Percentiles rank a stretch among this genome's conserved stretches.
Evolutionary conservation across 2,888 invertebrate species (phyloP).

Genomic region (Crematogaster levior): DNA sequence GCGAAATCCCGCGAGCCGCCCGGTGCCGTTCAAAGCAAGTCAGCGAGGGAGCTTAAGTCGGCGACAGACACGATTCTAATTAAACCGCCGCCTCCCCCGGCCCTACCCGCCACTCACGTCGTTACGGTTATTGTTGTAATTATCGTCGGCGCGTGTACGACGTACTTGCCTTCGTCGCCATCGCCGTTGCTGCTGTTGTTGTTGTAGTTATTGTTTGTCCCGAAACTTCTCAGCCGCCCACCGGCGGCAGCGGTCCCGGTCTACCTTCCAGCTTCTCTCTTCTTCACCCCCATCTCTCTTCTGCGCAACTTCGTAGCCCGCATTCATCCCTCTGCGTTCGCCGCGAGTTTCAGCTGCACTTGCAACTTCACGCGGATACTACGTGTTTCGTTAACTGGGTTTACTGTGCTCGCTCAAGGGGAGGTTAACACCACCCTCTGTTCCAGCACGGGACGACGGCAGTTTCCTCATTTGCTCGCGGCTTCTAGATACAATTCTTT

Average conservation of each 20-base stretch:
- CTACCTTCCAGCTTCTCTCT: constrained; percentile 12
- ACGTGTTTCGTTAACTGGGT: constrained; percentile 73
- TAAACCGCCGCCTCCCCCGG: constrained; percentile 71
- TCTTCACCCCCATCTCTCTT: neutral
- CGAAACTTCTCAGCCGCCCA: constrained; percentile 71
- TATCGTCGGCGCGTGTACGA: constrained; percentile 77
- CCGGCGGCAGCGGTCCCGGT: constrained; percentile 17
- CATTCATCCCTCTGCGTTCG: constrained; percentile 58
- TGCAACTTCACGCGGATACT: constrained; percentile 61
- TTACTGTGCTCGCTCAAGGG: constrained; percentile 52
- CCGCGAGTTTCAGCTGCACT: constrained; percentile 67
- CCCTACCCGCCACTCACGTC: constrained; percentile 58
- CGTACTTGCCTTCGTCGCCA: constrained; percentile 61
- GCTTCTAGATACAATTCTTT: constrained; percentile 15
- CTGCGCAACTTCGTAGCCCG: constrained; percentile 5
- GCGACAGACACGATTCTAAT: constrained; percentile 80
- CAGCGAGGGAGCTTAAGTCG: constrained; percentile 70
- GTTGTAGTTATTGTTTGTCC: constrained; percentile 72
- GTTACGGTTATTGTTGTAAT: constrained; percentile 81
- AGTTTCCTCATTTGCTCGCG: neutral
- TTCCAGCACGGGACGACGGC: constrained; percentile 46
- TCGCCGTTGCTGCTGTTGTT: constrained; percentile 58
- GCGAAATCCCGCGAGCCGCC: constrained; percentile 37
- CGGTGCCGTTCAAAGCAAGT: constrained; percentile 55
- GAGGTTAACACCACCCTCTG: constrained; percentile 59